Base-by-base conservation (phyloP, 2,888 invertebrate genomes). In the Eupithecia dodoneata region DNA sequence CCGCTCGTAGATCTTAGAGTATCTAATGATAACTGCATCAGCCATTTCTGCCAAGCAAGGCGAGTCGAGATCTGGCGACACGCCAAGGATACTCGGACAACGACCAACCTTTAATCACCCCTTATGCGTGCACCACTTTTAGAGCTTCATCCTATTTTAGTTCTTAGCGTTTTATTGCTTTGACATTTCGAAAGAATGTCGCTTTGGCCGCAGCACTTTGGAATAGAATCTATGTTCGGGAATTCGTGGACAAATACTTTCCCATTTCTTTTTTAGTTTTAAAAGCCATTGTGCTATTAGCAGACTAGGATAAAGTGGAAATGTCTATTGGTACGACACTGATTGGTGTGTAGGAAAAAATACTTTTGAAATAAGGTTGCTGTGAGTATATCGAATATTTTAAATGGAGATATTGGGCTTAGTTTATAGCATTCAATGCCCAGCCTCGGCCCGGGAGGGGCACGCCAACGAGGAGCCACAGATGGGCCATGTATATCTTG, bases 41-140 rank as follows among this genome's bases (percentile, higher is more conserved):
- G 82, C 83, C 82, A 83, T 84, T 86, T 85, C 85, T 86, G 87
- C 86, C 85, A 86, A 88, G 78, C 85, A 87, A 85, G 86, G 87
- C 85, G 84, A 85, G 81, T 47, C 79, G 79, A 84, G 84, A 81
- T 82, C 88, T 93, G 93, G 93, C 93, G 80, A 72, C 73, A 76
- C 86, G 93, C 93, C 93, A 93, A 92, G 89, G 91, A 91, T 90
- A 82, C 78, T 86, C 89, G 90, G 88, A 88, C 90, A 88, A 87
- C 90, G 91, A 90, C 91, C 91, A 92, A 91, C 91, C 90, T 91
- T 90, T 91, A 88, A 87, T 88, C 88, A 89, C 87, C 86, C 84
- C 81, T 81, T 82, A 75, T 75, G 77, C 66, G 76, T 72, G 76
- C 72, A 81, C 76, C 85, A 81, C 85, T 85, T 87, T 82, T 85